Evolutionary conservation across 2,888 invertebrate species (phyloP), one percentile per base, ranked within the genome.

Genomic region (Lycia hirtaria): DNA sequence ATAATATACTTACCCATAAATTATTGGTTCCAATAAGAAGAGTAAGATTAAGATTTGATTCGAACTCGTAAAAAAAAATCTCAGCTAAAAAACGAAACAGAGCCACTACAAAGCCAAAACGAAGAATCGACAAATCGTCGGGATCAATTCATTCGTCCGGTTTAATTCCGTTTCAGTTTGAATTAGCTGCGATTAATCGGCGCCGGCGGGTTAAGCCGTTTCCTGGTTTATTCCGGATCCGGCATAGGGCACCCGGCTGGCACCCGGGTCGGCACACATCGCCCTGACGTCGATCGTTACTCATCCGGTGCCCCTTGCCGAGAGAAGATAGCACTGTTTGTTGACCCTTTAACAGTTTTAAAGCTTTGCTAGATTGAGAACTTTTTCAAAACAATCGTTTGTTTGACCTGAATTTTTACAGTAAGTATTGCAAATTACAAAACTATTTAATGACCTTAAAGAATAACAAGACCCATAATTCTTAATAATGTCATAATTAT

Each of bases 111-210:
- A 54, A 24, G 14, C 26, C 66, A 61, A 57, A 57, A 57, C 55
- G 52, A 65, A 62, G 60, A 84, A 77, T 76, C 78, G 86, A 92
- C 91, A 90, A 91, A 92, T 91, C 81, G 88, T 85, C 75, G 81
- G 88, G 91, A 84, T 91, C 88, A 90, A 87, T 87, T 82, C 85
- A 89, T 88, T 89, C 85, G 90, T 87, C 88, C 89, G 86, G 84
- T 89, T 85, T 88, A 88, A 90, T 89, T 90, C 90, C 83, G 85
- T 87, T 89, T 86, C 86, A 80, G 90, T 86, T 87, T 81, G 87
- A 87, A 89, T 91, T 91, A 91, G 87, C 80, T 80, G 85, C 90
- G 88, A 90, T 91, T 91, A 90, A 92, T 90, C 84, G 87, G 76
- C 78, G 81, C 76, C 81, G 81, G 80, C 84, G 85, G 86, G 87